Base-by-base conservation (phyloP, 2,888 invertebrate genomes). In the Catocala sponsa region DNA sequence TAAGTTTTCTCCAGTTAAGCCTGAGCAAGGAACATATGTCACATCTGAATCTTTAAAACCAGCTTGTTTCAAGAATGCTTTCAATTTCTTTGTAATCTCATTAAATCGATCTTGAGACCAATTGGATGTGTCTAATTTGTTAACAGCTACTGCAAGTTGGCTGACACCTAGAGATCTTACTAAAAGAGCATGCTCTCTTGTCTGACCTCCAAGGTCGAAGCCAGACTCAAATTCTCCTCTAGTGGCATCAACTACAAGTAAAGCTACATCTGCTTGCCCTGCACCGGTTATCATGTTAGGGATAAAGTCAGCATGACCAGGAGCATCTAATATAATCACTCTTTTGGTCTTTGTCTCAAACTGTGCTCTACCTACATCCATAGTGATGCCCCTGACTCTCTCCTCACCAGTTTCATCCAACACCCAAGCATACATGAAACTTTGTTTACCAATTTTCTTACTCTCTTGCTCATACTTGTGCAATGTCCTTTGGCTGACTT, bases 231-330 rank as follows among this genome's bases (percentile, higher is more conserved):
- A 99, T 93, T 99, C 99, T 32, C 99, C 99, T 77, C 97, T 95
- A 0, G 98, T 98, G 0, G 99, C 98, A 95, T 99, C 99, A 0
- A 99, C 98, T 0, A 99, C 99, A 25, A 99, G 92, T 41, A 99
- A 94, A 11, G 99, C 99, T 0, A 98, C 99, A 94, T 99, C 99
- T 2, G 99, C 99, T 91, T 99, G 99, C 0, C 99, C 98, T 1
- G 99, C 99, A 12, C 99, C 99, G 11, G 98, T 98, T 76, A 99
- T 99, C 99, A 99, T 99, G 83, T 99, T 99, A 1, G 99, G 99
- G 84, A 99, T 99, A 85, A 99, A 99, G 89, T 99, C 99, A 87
- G 98, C 99, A 89, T 99, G 99, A 0, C 99, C 99, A 0, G 99
- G 99, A 35, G 99, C 99, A 95, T 99, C 99, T 61, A 99, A 93